phyloP scores from a whole-genome alignment of 1,140 invertebrate species.

The Trichonephila clavipes region DNA sequence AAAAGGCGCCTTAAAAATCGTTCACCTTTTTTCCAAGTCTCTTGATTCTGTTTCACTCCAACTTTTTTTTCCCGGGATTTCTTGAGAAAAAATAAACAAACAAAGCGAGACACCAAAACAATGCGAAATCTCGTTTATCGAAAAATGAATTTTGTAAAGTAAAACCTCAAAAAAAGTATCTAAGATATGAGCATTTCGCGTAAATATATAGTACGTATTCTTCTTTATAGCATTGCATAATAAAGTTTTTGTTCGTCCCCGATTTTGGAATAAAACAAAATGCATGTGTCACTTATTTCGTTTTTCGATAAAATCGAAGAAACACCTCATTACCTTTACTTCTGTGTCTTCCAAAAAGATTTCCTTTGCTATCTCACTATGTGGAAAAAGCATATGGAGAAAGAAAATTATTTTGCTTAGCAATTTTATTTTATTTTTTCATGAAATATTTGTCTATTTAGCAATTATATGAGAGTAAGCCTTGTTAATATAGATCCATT shows the following conservation, averaged over 20 bases:
- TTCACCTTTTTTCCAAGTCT: slow-evolving; percentile 67
- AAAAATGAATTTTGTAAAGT: slow-evolving; percentile 59
- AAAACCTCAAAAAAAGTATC: not conserved
- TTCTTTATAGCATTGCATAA: slow-evolving; percentile 43
- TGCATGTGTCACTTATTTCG: not conserved
- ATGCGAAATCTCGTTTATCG: slow-evolving; percentile 48
- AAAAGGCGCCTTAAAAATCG: slow-evolving; percentile 73
- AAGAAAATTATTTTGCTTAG: not conserved
- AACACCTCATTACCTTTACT: not conserved
- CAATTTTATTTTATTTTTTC: too few relatives aligned
- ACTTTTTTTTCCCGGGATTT: not conserved
- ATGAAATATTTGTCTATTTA: too few relatives aligned
- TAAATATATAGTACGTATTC: not conserved
- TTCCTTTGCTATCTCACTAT: not conserved
- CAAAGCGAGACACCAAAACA: slow-evolving; percentile 33
- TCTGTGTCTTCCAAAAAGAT: not conserved
- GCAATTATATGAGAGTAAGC: too few relatives aligned
- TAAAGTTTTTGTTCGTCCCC: slow-evolving; percentile 20
- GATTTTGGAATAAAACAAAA: not conserved
- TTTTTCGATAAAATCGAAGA: slow-evolving; percentile 25
- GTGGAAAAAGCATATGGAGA: not conserved
- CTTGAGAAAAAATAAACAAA: slow-evolving; percentile 43
- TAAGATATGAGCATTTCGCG: not conserved
- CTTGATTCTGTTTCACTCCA: slow-evolving; percentile 58
- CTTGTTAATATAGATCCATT: too few relatives aligned